Evolutionary conservation across 2,888 invertebrate genomes (phyloP), one percentile per base, ranked within the genome.

Genomic region (Apamea epomidion): DNA sequence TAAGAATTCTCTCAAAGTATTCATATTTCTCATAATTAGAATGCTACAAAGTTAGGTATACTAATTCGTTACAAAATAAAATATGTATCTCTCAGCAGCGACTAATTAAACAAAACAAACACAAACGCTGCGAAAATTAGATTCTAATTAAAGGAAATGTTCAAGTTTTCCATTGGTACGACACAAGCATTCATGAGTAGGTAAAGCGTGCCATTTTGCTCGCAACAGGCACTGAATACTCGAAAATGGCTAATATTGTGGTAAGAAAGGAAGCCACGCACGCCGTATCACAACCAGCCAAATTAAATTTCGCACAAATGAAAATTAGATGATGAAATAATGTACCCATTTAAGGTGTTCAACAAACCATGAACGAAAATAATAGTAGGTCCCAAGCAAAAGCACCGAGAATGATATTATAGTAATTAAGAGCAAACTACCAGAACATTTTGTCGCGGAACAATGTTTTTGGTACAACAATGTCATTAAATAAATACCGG

Each of bases 331-430:
- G 89, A 84, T 81, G 72, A 93, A 93, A 93, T 94, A 94, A 95
- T 93, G 92, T 92, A 86, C 89, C 92, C 91, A 94, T 94, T 95
- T 87, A 90, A 82, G 45, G 81, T 92, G 92, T 91, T 94, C 92
- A 95, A 93, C 95, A 94, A 95, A 93, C 94, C 95, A 92, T 95
- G 92, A 93, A 94, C 69, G 93, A 91, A 93, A 94, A 94, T 95
- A 94, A 95, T 95, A 93, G 84, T 72, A 83, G 80, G 79, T 88
- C 62, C 73, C 62, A 78, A 73, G 81, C 68, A 76, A 91, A 92
- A 92, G 90, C 91, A 71, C 37, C 62, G 90, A 88, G 89, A 93
- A 93, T 93, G 90, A 93, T 93, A 94, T 94, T 93, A 93, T 92
- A 93, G 93, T 93, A 95, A 95, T 95, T 95, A 95, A 94, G 92